These are phyloP conservation scores for Planiliza haematocheilus DNA, from an alignment of 2,113 vertebrate species.

Conservation along the genomic window DNA sequence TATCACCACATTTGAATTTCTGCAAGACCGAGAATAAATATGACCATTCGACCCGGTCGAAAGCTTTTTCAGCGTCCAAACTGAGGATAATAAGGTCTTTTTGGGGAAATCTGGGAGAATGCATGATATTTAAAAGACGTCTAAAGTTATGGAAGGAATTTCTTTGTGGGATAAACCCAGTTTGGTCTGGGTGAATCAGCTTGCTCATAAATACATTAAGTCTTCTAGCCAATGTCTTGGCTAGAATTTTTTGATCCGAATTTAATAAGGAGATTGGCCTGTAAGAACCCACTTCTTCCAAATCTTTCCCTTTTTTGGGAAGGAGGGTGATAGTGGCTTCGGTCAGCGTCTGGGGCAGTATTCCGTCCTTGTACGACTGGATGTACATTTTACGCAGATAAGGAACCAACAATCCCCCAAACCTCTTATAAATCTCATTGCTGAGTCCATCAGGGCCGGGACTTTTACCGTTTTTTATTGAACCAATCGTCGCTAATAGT, in stretches of 20 bases:
- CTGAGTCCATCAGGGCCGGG: neutral
- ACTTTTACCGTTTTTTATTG: neutral
- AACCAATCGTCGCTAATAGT: neutral
- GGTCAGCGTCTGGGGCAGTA: neutral
- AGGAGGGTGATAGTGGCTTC: neutral
- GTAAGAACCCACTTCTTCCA: neutral
- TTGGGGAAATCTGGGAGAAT: too few relatives aligned
- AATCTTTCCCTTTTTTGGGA: neutral
- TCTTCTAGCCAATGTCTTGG: neutral
- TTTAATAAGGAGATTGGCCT: neutral
- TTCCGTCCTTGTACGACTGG: neutral
- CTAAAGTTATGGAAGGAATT: neutral
- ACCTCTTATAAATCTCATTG: neutral
- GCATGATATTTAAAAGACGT: too few relatives aligned
- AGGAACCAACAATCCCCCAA: neutral
- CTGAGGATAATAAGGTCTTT: too few relatives aligned
- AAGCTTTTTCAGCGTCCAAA: too few relatives aligned
- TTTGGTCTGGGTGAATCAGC: neutral
- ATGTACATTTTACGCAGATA: conserved; percentile 1
- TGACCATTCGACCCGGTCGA: too few relatives aligned
- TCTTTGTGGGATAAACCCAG: neutral
- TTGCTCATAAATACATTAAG: neutral
- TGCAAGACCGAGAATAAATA: too few relatives aligned
- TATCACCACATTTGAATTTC: too few relatives aligned
- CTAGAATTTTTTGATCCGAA: conserved; percentile 1